Base-by-base conservation (phyloP, 2,888 invertebrate genomes). In the Pseudeuparius sepicola region DNA sequence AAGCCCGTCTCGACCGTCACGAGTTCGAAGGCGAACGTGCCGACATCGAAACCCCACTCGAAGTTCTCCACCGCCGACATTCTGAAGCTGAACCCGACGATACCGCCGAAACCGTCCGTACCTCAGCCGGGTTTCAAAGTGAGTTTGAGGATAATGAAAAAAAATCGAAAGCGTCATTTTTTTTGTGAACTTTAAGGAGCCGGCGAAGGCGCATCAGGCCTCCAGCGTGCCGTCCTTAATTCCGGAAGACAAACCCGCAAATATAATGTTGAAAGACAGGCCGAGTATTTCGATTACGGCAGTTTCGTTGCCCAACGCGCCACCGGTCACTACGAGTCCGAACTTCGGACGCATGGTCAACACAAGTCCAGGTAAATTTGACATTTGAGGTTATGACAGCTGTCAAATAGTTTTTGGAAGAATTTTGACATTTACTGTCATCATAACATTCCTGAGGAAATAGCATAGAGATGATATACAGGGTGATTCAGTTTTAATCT, bases 201-300 rank as follows among this genome's bases (percentile, higher is more conserved):
- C n/a, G n/a, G n/a, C n/a, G n/a, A n/a, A n/a, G n/a, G n/a, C n/a
- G n/a, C n/a, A n/a, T n/a, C n/a, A n/a, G n/a, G n/a, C n/a, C n/a
- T n/a, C n/a, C n/a, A n/a, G n/a, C n/a, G n/a, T n/a, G n/a, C n/a
- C n/a, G n/a, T n/a, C n/a, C n/a, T n/a, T n/a, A n/a, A n/a, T n/a
- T n/a, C n/a, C n/a, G n/a, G n/a, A n/a, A n/a, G n/a, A 49, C 12
- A 48, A 50, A 37, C 40, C 47, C 2, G 42, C 50, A n/a, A 52
- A 49, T 33, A 39, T 47, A 17, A 37, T 50, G n/a, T 53, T 53
- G 48, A 55, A 53, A 34, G 68, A 68, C 18, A 57, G 65, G 11
- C 67, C 69, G 0, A 65, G 59, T 38, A 61, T 70, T 40, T 68
- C 70, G 1, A 68, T 62, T 34, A 62, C 59, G n/a, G 61, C 61